Conservation (phyloP, 2,113 vertebrate species). For the Chloebia gouldiae region DNA sequence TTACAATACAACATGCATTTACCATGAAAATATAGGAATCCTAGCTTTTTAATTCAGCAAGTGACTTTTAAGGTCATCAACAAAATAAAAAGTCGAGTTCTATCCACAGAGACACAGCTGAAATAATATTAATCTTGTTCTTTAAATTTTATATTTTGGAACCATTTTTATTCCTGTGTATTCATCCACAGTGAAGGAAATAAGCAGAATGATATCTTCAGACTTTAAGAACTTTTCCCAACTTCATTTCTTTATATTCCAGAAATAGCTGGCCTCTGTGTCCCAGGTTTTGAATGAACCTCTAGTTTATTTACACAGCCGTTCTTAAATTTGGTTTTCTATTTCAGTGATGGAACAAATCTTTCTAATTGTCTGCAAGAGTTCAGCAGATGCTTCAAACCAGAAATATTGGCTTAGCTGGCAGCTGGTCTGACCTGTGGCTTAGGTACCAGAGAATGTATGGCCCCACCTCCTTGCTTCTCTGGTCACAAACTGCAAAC, state of each 20-base stretch:
- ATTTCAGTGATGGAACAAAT: constrained; percentile 33
- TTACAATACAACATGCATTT: not conserved
- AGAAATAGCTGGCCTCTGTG: not conserved
- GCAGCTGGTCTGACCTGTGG: not conserved
- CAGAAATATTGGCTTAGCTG: constrained; percentile 35
- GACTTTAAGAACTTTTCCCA: not conserved
- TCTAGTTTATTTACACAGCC: constrained; percentile 58
- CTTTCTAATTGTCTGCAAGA: constrained; percentile 32
- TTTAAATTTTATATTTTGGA: not conserved
- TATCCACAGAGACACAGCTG: not conserved
- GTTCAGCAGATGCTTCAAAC: constrained; percentile 30
- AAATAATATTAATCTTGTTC: not conserved
- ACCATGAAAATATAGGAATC: not conserved
- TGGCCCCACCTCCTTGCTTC: not conserved
- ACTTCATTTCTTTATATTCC: constrained; percentile 23
- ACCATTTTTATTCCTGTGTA: not conserved
- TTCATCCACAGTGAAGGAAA: not conserved
- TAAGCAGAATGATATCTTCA: not conserved
- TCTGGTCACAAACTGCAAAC: constrained; percentile 1
- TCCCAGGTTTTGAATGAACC: constrained; percentile 17
- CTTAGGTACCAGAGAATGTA: not conserved
- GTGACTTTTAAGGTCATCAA: not conserved
- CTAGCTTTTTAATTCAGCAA: not conserved
- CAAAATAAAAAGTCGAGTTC: not conserved
- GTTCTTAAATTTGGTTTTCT: constrained; percentile 24